Evolutionary conservation across 2,888 invertebrate genomes (phyloP), one percentile per base, ranked within the genome.

Genomic region (Acrobasis consociella): DNA sequence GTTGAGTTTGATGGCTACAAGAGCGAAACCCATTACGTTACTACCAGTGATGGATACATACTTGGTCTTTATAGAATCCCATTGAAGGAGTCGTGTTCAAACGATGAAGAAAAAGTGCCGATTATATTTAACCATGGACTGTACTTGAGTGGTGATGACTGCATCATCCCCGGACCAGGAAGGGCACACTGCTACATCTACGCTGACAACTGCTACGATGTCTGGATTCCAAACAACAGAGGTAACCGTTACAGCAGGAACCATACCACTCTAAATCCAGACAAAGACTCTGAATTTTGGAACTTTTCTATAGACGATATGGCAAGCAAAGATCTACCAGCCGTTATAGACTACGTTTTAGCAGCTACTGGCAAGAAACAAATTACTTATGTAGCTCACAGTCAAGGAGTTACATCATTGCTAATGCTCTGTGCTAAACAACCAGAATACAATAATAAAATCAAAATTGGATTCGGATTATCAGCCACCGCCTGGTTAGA

Each of bases 1-100:
- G 78, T 71, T 7, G 1, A 62, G 5, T 74, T 70, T 42, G 76
- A 80, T 49, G 73, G 73, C 0, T 80, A 75, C 58, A 1, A 13
- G 1, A 62, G 70, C 1, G 78, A 81, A 60, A 38, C 49, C 15
- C 72, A 81, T 64, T 65, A 52, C 9, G 75, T 80, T 2, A 72
- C 65, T 9, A 80, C 80, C 0, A 55, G 65, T 16, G 81, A 81
- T 55, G 78, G 78, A 31, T 81, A 81, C 53, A 70, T 75, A 9
- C 66, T 81, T 11, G 62, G 67, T 5, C 7, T 79, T 9, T 76
- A 68, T 62, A 69, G 76, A 15, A 58, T 81, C 38, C 71, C 67
- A 5, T 13, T 37, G 5, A 13, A 13, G 9, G 15, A 53, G 13
- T 46, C 46, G 1, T 53, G 53, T 37, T 3, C 37, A 13, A 10